A percentile compares a stretch with the other conserved stretches of the same genome.
Evolutionary conservation across 1,140 invertebrate genomes (phyloP).

Genomic region (Cryptotermes secundus): DNA sequence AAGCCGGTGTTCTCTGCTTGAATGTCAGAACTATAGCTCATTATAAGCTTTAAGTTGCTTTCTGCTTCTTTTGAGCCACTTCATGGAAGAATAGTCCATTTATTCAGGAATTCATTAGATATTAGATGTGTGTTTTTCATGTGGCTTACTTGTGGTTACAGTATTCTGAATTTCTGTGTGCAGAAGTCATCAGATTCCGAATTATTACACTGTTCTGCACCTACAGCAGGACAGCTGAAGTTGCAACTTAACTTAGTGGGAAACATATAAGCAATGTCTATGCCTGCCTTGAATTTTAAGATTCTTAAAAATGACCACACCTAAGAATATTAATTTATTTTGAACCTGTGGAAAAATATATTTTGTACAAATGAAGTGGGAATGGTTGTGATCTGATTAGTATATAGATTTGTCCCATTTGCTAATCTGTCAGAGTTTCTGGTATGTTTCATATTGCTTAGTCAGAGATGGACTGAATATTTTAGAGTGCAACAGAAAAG

Average conservation of each 20-base stretch:
- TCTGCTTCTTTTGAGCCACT: too few species aligned
- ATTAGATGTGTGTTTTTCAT: too few species aligned
- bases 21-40: too few species aligned
- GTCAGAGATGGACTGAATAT: too few species aligned
- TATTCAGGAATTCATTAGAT: too few species aligned
- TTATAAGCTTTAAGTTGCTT: too few species aligned
- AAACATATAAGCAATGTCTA: slow-evolving; percentile 16
- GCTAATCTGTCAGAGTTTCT: too few species aligned
- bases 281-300: not conserved
- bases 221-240: not conserved
- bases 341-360: not conserved
- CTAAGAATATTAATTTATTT: not conserved
- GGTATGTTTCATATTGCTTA: too few species aligned
- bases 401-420: not conserved
- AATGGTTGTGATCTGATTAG: not conserved
- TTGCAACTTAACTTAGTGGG: not conserved
- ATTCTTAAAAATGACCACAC: not conserved
- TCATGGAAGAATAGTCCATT: too few species aligned
- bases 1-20: too few species aligned
- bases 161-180: not conserved
- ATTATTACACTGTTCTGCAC: not conserved
- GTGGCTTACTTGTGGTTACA: not conserved
- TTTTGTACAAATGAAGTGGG: slow-evolving; percentile 2
- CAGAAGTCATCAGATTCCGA: not conserved
- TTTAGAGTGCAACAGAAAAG: too few species aligned